phyloP scores from a whole-genome alignment of 2,113 vertebrate genomes.

The Daubentonia madagascariensis region DNA sequence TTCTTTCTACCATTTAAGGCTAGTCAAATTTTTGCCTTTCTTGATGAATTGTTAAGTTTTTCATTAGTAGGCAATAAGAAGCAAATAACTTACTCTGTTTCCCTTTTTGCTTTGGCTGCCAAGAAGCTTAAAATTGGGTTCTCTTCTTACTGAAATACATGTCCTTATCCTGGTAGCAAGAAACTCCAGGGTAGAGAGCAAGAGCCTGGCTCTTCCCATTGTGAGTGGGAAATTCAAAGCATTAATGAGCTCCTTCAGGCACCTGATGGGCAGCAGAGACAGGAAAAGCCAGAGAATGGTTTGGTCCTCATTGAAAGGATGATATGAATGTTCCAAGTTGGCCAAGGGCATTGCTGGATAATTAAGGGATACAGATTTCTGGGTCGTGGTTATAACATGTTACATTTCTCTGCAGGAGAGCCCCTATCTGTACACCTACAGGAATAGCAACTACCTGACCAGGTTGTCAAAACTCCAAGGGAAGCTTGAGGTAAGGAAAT shows the following conservation, averaged over 20 bases:
- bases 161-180: background rate
- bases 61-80: background rate
- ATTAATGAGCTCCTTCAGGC: background rate
- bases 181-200: background rate
- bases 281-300: background rate
- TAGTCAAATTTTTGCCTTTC: background rate
- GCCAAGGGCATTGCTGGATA: background rate
- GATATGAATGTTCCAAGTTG: background rate
- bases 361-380: background rate
- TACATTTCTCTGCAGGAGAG: conserved; percentile 78
- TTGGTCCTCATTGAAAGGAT: background rate
- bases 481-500: conserved; percentile 74
- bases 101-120: background rate
- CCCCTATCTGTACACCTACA: conserved; percentile 83
- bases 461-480: background rate
- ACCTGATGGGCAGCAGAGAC: background rate
- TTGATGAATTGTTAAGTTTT: background rate
- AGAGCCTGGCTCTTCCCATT: too few relatives aligned
- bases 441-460: conserved; percentile 79
- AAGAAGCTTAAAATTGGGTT: background rate
- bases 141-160: background rate
- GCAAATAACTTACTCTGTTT: background rate
- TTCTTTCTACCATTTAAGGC: background rate
- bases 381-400: background rate
- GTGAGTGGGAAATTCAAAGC: background rate